phyloP scores from a whole-genome alignment of 2,113 vertebrate species.

The Tapirus terrestris region DNA sequence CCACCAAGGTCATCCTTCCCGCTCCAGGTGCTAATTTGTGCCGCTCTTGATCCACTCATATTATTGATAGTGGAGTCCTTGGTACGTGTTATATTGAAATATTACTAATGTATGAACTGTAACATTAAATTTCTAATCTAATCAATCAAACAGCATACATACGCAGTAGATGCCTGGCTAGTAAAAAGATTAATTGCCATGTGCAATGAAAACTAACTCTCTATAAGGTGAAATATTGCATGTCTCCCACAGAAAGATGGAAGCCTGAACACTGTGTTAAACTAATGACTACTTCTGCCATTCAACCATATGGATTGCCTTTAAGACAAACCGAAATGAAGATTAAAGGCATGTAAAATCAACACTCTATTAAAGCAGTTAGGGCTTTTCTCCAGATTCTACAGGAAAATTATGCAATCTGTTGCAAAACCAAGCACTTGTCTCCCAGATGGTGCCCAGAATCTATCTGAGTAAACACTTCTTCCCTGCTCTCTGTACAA shows the following conservation, averaged over 20 bases:
- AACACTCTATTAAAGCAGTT: slow-evolving; percentile 89
- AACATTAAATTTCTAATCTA: slow-evolving; percentile 91
- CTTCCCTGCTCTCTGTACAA: slow-evolving; percentile 82
- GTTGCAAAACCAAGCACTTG: slow-evolving; percentile 88
- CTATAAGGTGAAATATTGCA: slow-evolving; percentile 85
- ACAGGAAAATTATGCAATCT: slow-evolving; percentile 88
- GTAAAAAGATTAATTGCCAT: slow-evolving; percentile 90
- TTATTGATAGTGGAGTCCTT: slow-evolving; percentile 88
- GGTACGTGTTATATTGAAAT: slow-evolving; percentile 86
- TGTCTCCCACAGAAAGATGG: slow-evolving; percentile 80
- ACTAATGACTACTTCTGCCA: slow-evolving; percentile 87
- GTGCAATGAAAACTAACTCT: slow-evolving; percentile 83
- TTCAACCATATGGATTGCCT: slow-evolving; percentile 88
- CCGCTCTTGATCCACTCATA: slow-evolving; percentile 80
- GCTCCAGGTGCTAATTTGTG: slow-evolving; percentile 83
- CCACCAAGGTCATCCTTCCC: slow-evolving; percentile 85
- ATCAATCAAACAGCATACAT: slow-evolving; percentile 89
- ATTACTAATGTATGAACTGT: slow-evolving; percentile 91
- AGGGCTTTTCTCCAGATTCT: slow-evolving; percentile 87
- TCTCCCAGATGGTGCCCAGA: slow-evolving; percentile 88
- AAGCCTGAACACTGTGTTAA: slow-evolving; percentile 83
- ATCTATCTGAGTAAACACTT: slow-evolving; percentile 86
- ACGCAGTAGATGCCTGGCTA: slow-evolving; percentile 87
- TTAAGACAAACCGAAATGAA: slow-evolving; percentile 88
- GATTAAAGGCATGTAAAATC: slow-evolving; percentile 88